Conservation (phyloP, 37 sponge, comb jelly and placozoan species). For the Ephydatia muelleri region DNA sequence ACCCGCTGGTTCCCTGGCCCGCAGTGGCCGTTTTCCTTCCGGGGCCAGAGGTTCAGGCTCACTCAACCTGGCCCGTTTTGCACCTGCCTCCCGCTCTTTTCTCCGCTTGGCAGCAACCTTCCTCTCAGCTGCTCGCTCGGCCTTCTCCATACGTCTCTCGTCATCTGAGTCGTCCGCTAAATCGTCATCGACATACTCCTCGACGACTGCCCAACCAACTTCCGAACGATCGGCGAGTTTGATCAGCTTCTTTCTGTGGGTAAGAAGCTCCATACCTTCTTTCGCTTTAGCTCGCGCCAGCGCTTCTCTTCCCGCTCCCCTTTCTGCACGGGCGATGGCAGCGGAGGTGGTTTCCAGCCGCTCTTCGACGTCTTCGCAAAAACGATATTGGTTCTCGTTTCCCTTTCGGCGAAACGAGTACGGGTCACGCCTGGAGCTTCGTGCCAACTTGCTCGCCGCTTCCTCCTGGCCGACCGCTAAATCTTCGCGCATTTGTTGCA, state of each 20-base stretch:
- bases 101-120: neutral
- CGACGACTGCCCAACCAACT: slow-evolving; percentile 2
- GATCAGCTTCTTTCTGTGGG: slow-evolving; percentile 2
- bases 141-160: neutral
- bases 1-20: too few species aligned
- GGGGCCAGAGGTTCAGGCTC: too few species aligned
- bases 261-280: slow-evolving; percentile 4
- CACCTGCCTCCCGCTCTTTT: neutral
- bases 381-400: neutral
- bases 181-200: slow-evolving; percentile 2
- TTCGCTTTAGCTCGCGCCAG: slow-evolving; percentile 4
- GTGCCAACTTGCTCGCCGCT: too few species aligned
- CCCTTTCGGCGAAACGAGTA: neutral
- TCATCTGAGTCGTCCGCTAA: slow-evolving; percentile 21
- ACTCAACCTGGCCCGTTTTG: too few species aligned
- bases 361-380: neutral
- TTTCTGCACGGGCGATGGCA: too few species aligned
- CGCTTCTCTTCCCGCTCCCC: neutral
- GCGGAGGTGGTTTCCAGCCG: too few species aligned
- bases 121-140: neutral
- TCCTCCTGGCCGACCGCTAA: too few species aligned
- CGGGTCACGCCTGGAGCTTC: too few species aligned
- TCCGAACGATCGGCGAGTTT: slow-evolving; percentile 13
- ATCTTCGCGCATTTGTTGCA: too few species aligned
- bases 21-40: too few species aligned